phyloP scores from a whole-genome alignment of 2,113 vertebrate species.

The Corydoras sp. region DNA sequence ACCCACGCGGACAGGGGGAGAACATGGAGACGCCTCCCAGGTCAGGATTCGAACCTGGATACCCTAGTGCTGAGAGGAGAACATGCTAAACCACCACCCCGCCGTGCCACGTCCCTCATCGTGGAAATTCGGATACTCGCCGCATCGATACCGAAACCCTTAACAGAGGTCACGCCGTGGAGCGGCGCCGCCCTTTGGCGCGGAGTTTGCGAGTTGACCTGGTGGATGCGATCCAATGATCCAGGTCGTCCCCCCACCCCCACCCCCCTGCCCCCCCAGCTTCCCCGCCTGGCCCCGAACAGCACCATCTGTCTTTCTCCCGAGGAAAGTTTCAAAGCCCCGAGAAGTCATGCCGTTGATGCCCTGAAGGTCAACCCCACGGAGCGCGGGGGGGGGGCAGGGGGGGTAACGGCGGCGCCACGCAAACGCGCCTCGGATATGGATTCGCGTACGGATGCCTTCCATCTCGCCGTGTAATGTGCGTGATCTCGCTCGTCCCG shows the following conservation, averaged over 20 bases:
- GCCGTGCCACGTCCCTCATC: too few species aligned
- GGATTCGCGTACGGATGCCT: constrained; percentile 5
- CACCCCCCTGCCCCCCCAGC: constrained; percentile 25
- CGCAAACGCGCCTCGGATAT: too few species aligned
- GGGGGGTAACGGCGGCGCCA: too few species aligned
- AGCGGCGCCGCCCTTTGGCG: constrained; percentile 24
- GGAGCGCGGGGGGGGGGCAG: too few species aligned
- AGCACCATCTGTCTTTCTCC: constrained; percentile 36
- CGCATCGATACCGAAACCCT: background rate
- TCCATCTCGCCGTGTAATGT: constrained; percentile 30
- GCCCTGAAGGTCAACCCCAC: constrained; percentile 15
- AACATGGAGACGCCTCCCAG: too few species aligned
- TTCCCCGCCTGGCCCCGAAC: constrained; percentile 28
- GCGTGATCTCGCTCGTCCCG: constrained; percentile 41
- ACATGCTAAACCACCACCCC: too few species aligned
- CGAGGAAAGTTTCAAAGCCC: constrained; percentile 3
- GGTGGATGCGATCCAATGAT: constrained; percentile 28
- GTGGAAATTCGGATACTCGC: too few species aligned
- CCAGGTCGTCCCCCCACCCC: constrained; percentile 17
- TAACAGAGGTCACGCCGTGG: constrained; percentile 1
- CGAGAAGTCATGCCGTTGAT: background rate
- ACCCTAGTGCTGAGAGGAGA: too few species aligned
- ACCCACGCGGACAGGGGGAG: too few species aligned
- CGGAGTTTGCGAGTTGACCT: constrained; percentile 23
- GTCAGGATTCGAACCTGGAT: too few species aligned